Evolutionary conservation across 2,113 vertebrate genomes (phyloP).

Genomic region (Etheostoma spectabile): DNA sequence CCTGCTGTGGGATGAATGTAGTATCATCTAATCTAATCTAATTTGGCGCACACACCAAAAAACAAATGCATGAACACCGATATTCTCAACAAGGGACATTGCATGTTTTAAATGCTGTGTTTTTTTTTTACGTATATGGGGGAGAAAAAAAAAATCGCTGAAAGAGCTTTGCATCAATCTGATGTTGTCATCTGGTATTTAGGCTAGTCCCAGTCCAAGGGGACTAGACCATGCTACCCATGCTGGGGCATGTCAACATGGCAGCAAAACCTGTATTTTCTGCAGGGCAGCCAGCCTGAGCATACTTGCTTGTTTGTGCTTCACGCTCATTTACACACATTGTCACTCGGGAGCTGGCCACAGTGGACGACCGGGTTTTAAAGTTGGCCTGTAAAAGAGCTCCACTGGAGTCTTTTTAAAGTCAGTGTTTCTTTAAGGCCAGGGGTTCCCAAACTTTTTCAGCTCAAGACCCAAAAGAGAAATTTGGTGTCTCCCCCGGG

Average conservation of each 20-base stretch:
- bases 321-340: slow-evolving; percentile 23
- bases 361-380: background rate
- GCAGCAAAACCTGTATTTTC: slow-evolving; percentile 32
- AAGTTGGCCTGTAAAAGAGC: background rate
- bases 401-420: background rate
- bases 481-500: too few species aligned
- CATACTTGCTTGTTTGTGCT: background rate
- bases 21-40: too few species aligned
- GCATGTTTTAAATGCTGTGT: background rate
- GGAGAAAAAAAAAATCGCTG: too few species aligned
- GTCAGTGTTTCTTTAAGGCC: background rate
- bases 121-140: background rate
- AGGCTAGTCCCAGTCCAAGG: background rate
- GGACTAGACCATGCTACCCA: background rate
- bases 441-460: too few species aligned
- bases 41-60: background rate
- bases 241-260: slow-evolving; percentile 25
- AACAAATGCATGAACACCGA: background rate
- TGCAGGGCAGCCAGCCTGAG: slow-evolving; percentile 26
- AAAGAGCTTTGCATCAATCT: background rate
- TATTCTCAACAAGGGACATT: background rate
- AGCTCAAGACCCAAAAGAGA: too few species aligned
- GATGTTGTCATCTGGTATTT: background rate
- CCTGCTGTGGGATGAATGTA: too few species aligned
- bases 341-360: slow-evolving; percentile 35